These are phyloP conservation scores for Agrochola litura DNA, from an alignment of 2,888 invertebrate genomes.

Conservation along the genomic window DNA sequence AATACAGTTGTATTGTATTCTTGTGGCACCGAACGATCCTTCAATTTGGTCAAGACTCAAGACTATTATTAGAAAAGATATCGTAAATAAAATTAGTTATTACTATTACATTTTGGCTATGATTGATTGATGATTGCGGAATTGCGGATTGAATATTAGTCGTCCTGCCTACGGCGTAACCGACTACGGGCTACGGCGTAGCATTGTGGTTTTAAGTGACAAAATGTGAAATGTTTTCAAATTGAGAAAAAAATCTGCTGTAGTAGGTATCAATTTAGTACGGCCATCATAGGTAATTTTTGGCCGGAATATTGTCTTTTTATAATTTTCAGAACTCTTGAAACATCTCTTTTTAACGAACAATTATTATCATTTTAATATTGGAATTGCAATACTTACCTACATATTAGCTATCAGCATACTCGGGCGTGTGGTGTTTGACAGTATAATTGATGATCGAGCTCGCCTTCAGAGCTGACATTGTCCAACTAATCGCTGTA, in stretches of 20 bases:
- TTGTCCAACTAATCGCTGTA: constrained; percentile 74
- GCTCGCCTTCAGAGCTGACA: constrained; percentile 75
- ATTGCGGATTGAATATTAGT: constrained; percentile 8
- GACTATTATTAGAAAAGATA: constrained; percentile 20
- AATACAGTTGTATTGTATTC: constrained; percentile 35
- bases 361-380: background rate
- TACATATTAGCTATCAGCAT: constrained; percentile 44
- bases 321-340: background rate
- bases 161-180: constrained; percentile 25
- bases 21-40: constrained; percentile 26
- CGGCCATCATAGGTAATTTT: background rate
- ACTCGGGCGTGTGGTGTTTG: constrained; percentile 74
- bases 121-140: constrained; percentile 21
- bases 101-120: constrained; percentile 1
- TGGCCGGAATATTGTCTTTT: background rate
- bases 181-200: constrained; percentile 24
- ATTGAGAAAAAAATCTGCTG: background rate
- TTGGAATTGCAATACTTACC: constrained; percentile 11
- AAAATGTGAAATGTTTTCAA: background rate
- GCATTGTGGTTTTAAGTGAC: background rate
- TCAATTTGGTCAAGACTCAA: constrained; percentile 36
- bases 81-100: background rate
- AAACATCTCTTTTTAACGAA: background rate
- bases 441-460: constrained; percentile 82
- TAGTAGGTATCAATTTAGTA: background rate